Conservation (phyloP, 2,888 invertebrate species). For the Drosophila cognata region DNA sequence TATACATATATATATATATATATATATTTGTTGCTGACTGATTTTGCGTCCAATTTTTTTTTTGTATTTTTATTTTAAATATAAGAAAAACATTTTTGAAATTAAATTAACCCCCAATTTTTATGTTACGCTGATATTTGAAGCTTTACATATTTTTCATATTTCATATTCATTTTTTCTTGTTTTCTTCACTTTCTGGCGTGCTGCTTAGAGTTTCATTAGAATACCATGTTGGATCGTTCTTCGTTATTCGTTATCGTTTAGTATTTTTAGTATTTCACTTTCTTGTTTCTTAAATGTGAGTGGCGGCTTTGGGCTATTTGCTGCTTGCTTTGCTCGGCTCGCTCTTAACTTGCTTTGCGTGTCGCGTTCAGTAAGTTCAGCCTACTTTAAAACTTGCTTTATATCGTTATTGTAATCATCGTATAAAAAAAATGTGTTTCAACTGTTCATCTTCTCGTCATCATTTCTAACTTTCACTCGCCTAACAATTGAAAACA, state of each 20-base stretch:
- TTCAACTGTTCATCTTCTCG: conserved; percentile 12
- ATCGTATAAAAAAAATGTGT: conserved; percentile 44
- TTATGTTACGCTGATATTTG: conserved; percentile 24
- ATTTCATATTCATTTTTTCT: background rate
- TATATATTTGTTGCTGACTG: conserved; percentile 20
- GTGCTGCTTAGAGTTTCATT: conserved; percentile 43
- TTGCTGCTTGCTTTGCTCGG: conserved; percentile 50
- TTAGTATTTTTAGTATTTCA: conserved; percentile 18
- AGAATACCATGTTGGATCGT: conserved; percentile 21
- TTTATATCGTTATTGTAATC: conserved; percentile 65
- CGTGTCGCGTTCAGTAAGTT: conserved; percentile 17
- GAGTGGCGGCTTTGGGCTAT: conserved; percentile 53
- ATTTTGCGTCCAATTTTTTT: conserved; percentile 63
- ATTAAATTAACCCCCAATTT: conserved; percentile 58
- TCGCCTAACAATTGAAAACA: conserved; percentile 66
- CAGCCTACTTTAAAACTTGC: conserved; percentile 49
- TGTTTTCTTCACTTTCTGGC: conserved; percentile 35
- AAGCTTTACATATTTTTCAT: background rate
- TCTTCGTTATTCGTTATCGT: background rate
- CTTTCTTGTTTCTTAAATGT: conserved; percentile 14
- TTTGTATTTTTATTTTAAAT: conserved; percentile 4
- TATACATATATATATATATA: too few relatives aligned
- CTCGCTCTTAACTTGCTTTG: conserved; percentile 33
- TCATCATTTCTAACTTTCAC: conserved; percentile 21
- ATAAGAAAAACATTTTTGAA: conserved; percentile 35